Percentiles rank a stretch among this genome's conserved stretches.
Conservation (phyloP, 2,888 invertebrate genomes). For the Hemistola chrysoprasaria region DNA sequence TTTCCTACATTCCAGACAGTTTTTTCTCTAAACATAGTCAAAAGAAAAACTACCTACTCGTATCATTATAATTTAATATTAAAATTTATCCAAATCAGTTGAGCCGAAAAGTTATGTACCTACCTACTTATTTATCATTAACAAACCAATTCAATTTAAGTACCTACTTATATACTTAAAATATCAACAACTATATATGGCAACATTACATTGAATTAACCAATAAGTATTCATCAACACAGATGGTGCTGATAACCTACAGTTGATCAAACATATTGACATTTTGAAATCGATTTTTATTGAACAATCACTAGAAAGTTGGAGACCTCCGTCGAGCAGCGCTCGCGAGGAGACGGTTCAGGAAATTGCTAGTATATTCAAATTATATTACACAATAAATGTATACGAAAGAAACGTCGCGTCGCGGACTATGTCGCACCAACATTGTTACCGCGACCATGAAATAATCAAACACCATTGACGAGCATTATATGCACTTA, state of each 20-base stretch:
- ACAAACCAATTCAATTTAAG: too few species aligned
- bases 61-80: too few species aligned
- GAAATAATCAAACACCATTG: slow-evolving; percentile 14
- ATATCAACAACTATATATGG: too few species aligned
- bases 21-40: too few species aligned
- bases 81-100: too few species aligned
- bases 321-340: too few species aligned
- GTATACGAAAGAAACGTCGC: slow-evolving; percentile 20
- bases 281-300: not conserved
- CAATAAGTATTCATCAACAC: not conserved
- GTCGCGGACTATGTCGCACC: slow-evolving; percentile 3
- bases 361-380: slow-evolving; percentile 5
- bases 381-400: slow-evolving; percentile 9
- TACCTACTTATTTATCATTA: too few species aligned
- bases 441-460: slow-evolving; percentile 24
- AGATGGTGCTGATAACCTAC: not conserved
- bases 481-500: not conserved
- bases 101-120: too few species aligned
- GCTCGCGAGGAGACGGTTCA: slow-evolving; percentile 6
- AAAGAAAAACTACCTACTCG: too few species aligned
- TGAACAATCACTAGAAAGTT: slow-evolving; percentile 16
- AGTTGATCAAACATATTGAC: slow-evolving; percentile 11
- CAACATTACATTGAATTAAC: not conserved
- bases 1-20: too few species aligned
- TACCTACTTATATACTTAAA: too few species aligned